phyloP scores from a whole-genome alignment of 2,797 vertebrate species.

The Meriones psammophilus region DNA sequence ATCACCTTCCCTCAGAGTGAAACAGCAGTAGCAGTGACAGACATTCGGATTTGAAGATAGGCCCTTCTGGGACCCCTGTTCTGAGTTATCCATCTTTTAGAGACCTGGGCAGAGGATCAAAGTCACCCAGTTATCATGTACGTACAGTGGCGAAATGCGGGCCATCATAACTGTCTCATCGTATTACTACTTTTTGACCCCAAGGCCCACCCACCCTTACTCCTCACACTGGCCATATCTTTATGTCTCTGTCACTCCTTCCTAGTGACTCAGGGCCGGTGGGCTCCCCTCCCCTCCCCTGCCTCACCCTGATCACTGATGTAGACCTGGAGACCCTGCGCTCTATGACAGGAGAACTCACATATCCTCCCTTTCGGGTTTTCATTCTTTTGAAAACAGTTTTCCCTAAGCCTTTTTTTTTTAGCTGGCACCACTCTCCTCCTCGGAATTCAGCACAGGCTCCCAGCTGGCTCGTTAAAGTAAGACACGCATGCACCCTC shows the following conservation, averaged over 20 bases:
- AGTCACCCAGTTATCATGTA: background rate
- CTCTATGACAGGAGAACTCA: background rate
- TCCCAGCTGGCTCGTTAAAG: constrained; percentile 51
- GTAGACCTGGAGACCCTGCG: background rate
- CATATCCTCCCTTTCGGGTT: background rate
- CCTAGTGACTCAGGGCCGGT: background rate
- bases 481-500: background rate
- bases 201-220: background rate
- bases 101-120: background rate
- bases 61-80: background rate
- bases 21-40: background rate
- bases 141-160: background rate
- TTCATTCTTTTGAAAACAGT: constrained; percentile 18
- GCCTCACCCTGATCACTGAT: constrained; percentile 18
- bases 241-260: constrained; percentile 51
- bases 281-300: constrained; percentile 29
- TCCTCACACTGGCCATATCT: background rate
- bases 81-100: background rate
- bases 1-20: background rate
- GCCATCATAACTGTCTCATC: background rate
- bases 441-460: background rate
- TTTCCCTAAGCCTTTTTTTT: background rate
- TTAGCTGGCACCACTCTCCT: background rate
- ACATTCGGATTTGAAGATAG: background rate
- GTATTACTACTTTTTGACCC: background rate